Base-by-base conservation (phyloP, 2,797 vertebrate genomes). In the Micrastur ruficollis region DNA sequence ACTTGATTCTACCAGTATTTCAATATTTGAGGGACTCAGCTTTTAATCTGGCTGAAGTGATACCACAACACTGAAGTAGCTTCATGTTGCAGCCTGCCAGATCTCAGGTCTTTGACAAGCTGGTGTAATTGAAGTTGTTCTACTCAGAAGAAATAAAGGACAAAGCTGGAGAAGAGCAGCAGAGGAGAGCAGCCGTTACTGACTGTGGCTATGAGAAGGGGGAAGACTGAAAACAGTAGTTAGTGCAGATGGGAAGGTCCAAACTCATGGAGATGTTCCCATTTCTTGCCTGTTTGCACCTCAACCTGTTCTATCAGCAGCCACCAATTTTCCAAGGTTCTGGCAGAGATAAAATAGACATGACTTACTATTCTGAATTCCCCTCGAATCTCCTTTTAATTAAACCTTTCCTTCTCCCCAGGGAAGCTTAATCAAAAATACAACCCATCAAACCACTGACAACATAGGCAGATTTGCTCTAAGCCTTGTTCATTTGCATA, bases 351-450 rank as follows among this genome's bases (percentile, higher is more conserved):
- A 89, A 94, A 90, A 62, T 8, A 89, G 58, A 75, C 20, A 8
- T 23, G 42, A 84, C 34, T 90, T 82, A 23, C 53, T 95, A 84
- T 82, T 89, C 75, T 75, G 72, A 90, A 85, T 84, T 84, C 32
- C 55, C 46, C 46, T 12, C 61, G 52, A 93, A 76, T 80, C 44
- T 91, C 50, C 68, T 93, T 91, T 94, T 95, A 97, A 95, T 95
- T 93, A 96, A 95, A 87, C 31, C 65, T 76, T 90, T 67, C 63
- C 47, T 65, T 81, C 7, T 52, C 75, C 18, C 5, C 14, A 50
- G n/a, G 63, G 81, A 95, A 94, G 40, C 23, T 73, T 90, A 82
- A 95, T 93, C 32, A 91, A 93, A 93, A 88, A 74, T 79, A 11
- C 53, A 86, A 68, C 55, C 76, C 66, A 79, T 59, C 59, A 86